Evolutionary conservation across 2,888 invertebrate species (phyloP), one percentile per base, ranked within the genome.

Genomic region (Euphydryas editha): DNA sequence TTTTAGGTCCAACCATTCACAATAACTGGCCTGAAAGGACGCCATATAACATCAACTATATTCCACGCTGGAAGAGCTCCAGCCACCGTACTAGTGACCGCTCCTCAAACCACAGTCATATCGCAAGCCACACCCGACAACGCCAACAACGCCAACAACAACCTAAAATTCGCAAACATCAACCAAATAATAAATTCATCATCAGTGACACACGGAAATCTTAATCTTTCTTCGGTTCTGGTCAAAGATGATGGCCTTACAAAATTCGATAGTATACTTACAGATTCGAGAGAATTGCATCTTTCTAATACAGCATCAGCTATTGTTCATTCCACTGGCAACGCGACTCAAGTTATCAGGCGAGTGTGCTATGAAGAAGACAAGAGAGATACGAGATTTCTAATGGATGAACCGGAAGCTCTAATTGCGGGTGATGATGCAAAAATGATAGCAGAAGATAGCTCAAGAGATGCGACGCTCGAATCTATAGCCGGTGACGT

Each of bases 291-390:
- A 65, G 89, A 91, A 63, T 63, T 88, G 0, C 87, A 87, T 39
- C 75, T 88, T 0, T 81, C 88, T 0, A 85, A 87, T 46, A 83
- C 89, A 0, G 83, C 90, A 0, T 87, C 91, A 0, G 85, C 90
- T 0, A 88, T 91, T 18, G 86, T 90, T 0, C 91, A 91, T 63
- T 82, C 90, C 0, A 76, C 86, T 0, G 85, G 84, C 1, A 85
- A 89, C 75, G 86, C 90, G 0, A 85, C 93, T 0, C 93, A 93
- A 71, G 93, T 93, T 10, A 93, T 93, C 11, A 76, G 92, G 44
- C 78, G 92, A 30, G 87, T 91, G 1, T 81, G 87, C 70, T 88
- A 86, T 66, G 89, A 86, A 8, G 87, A 84, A 18, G 81, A 81
- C 20, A 86, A 82, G 67, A 78, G 83, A 39, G 82, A 80, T 49